Conservation (phyloP, 37 sponge, comb jelly and placozoan genomes). For the Haliclona indistincta region DNA sequence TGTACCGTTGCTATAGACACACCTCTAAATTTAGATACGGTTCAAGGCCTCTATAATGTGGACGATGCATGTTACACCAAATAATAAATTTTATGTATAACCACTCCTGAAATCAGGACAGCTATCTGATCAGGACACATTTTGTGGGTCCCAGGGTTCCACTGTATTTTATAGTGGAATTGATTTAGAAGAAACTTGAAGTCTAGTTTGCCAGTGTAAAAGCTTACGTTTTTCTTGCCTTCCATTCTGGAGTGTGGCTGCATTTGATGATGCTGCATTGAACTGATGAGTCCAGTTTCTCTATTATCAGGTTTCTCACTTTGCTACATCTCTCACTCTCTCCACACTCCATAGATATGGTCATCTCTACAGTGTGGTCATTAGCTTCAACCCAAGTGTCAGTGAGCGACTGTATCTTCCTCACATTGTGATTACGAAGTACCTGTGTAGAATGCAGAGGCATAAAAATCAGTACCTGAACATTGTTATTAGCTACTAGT, state of each 20-base stretch:
- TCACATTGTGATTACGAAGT: slow-evolving; percentile 53
- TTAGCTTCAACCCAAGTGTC: too few species aligned
- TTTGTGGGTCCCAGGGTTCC: too few species aligned
- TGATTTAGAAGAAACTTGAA: not conserved
- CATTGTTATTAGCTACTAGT: too few species aligned
- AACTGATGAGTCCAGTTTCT: slow-evolving; percentile 66
- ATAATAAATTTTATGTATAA: too few species aligned
- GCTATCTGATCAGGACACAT: too few species aligned
- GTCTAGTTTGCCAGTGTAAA: not conserved
- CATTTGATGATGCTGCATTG: slow-evolving; percentile 21
- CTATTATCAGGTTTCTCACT: slow-evolving; percentile 53
- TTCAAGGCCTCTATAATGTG: too few species aligned
- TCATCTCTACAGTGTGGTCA: not conserved
- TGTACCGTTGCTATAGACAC: too few species aligned
- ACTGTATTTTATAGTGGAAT: not conserved
- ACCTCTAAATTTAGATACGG: too few species aligned
- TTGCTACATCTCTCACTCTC: slow-evolving; percentile 20
- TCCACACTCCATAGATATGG: not conserved
- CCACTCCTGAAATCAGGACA: too few species aligned
- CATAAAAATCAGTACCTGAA: too few species aligned
- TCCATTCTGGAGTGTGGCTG: slow-evolving; percentile 21
- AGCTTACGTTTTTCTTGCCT: slow-evolving; percentile 34
- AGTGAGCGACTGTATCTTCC: slow-evolving; percentile 11
- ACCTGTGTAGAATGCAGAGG: too few species aligned
- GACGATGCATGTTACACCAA: too few species aligned